Evolutionary conservation across 2,113 vertebrate species (phyloP).

Genomic region (Narcine bancroftii): DNA sequence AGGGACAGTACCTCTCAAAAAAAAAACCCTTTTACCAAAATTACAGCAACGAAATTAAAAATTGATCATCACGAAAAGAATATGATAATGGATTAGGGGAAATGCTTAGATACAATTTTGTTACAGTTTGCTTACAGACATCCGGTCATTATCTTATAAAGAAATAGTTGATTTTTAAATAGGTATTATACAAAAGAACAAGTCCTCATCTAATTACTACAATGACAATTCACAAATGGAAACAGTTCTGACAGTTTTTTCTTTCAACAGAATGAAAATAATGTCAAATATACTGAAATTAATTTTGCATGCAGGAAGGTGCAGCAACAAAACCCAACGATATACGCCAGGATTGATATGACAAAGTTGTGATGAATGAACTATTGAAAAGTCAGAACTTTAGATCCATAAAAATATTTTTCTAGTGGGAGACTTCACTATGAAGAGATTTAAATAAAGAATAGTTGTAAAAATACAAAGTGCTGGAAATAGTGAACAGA

Average conservation of each 20-base stretch:
- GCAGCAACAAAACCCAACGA: not conserved
- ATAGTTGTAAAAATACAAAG: not conserved
- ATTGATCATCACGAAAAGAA: too few species aligned
- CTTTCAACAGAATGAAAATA: slow-evolving; percentile 11
- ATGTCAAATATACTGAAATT: not conserved
- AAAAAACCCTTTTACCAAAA: not conserved
- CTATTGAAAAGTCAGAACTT: not conserved
- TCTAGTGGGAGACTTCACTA: not conserved
- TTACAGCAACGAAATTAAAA: not conserved
- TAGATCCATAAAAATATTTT: not conserved
- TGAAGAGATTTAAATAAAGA: not conserved
- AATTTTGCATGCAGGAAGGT: not conserved
- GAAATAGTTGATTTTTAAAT: not conserved
- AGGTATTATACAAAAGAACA: not conserved
- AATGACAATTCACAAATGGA: not conserved
- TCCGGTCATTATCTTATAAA: not conserved
- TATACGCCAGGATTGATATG: not conserved
- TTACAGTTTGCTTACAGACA: not conserved
- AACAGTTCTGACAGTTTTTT: slow-evolving; percentile 8
- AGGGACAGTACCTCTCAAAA: too few species aligned
- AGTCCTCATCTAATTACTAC: not conserved
- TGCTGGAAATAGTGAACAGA: not conserved
- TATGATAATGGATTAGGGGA: not conserved
- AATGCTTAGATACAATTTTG: not conserved
- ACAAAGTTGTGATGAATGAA: not conserved